Conservation (phyloP, 2,797 vertebrate species). For the Clarias fuscus region DNA sequence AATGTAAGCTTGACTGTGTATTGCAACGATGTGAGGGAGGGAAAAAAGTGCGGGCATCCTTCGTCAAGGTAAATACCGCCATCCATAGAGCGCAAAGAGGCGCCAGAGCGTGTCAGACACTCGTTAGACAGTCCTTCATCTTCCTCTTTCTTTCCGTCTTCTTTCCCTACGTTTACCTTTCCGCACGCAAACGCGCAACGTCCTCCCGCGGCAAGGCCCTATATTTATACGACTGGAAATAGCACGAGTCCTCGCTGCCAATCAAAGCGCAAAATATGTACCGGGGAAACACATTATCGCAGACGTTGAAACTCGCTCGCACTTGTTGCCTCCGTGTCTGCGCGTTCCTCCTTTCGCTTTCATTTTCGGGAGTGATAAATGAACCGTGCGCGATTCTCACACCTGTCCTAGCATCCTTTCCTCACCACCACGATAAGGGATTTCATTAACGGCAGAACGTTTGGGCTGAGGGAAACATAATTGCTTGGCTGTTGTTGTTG, state of each 20-base stretch:
- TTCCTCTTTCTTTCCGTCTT: constrained; percentile 26
- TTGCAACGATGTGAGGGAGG: constrained; percentile 60
- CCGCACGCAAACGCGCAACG: constrained; percentile 44
- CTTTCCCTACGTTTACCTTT: constrained; percentile 47
- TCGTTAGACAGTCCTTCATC: constrained; percentile 57
- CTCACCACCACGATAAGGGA: constrained; percentile 76
- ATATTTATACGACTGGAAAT: constrained; percentile 61
- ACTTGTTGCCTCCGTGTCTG: constrained; percentile 72
- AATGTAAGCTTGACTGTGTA: constrained; percentile 49
- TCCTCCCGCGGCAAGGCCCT: constrained; percentile 38
- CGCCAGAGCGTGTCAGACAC: constrained; percentile 75
- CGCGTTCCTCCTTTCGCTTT: constrained; percentile 67
- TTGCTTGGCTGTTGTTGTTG: constrained; percentile 80
- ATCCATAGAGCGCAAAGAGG: constrained; percentile 60
- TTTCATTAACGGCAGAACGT: constrained; percentile 82
- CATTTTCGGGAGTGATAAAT: constrained; percentile 79
- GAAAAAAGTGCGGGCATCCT: constrained; percentile 74
- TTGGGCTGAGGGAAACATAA: constrained; percentile 80
- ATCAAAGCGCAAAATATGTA: constrained; percentile 61
- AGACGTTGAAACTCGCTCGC: constrained; percentile 55
- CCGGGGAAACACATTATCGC: constrained; percentile 56
- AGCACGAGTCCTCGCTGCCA: constrained; percentile 57
- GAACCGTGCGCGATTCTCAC: constrained; percentile 75
- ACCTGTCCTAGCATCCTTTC: constrained; percentile 78
- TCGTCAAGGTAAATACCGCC: constrained; percentile 70